These are phyloP conservation scores for Acanthopagrus latus DNA, from an alignment of 2,797 vertebrate species.

Conservation along the genomic window DNA sequence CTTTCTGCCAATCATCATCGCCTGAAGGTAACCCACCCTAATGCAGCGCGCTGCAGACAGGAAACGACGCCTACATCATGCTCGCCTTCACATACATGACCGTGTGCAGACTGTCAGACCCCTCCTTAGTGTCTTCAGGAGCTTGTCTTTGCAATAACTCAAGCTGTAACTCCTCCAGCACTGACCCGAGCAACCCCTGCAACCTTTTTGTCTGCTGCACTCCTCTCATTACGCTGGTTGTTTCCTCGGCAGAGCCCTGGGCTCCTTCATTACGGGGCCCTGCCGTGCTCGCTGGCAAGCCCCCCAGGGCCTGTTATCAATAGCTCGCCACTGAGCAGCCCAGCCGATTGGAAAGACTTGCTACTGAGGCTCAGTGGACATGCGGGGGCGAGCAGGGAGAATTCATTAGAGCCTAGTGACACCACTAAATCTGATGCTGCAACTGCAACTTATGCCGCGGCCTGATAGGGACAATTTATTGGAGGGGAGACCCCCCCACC, in stretches of 20 bases:
- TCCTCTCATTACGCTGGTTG: constrained; percentile 70
- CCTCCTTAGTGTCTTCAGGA: constrained; percentile 8
- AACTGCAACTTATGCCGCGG: constrained; percentile 61
- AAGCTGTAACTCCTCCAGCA: constrained; percentile 17
- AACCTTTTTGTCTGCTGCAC: constrained; percentile 38
- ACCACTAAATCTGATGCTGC: constrained; percentile 67
- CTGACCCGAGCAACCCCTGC: constrained; percentile 43
- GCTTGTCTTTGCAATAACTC: constrained; percentile 28
- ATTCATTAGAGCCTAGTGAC: constrained; percentile 75
- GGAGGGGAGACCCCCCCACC: constrained; percentile 51
- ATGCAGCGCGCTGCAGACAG: background rate
- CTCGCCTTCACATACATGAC: background rate
- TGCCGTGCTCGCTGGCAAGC: constrained; percentile 28
- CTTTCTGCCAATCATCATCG: constrained; percentile 30
- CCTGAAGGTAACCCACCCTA: constrained; percentile 19
- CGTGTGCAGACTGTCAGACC: background rate
- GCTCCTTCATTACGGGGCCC: constrained; percentile 71
- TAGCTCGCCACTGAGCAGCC: constrained; percentile 60
- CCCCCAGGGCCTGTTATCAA: constrained; percentile 78
- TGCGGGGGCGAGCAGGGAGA: constrained; percentile 54
- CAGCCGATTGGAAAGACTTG: constrained; percentile 58
- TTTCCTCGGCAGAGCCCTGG: constrained; percentile 55
- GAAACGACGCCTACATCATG: background rate
- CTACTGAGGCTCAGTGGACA: constrained; percentile 36
- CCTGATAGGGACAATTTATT: constrained; percentile 72